A percentile compares a stretch with the other conserved stretches of the same genome.
These are phyloP conservation scores for Drosophila mayaguana DNA, from an alignment of 2,888 invertebrate genomes.

Conservation along the genomic window DNA sequence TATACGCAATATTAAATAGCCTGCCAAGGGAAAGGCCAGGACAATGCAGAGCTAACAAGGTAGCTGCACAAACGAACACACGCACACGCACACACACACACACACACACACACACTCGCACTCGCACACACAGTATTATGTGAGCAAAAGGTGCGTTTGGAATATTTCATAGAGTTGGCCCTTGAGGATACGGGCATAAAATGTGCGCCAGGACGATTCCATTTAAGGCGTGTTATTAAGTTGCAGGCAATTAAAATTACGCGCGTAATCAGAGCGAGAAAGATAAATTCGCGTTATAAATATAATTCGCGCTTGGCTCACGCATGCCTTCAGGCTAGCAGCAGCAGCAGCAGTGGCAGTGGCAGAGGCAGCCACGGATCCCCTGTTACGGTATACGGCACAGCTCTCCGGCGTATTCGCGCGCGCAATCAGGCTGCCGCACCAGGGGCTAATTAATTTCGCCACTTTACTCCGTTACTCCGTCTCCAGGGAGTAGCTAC, in stretches of 20 bases:
- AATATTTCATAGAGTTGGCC: slow-evolving; percentile 31
- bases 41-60: slow-evolving; percentile 53
- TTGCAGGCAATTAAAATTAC: slow-evolving; percentile 80
- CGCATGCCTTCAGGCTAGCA: slow-evolving; percentile 34
- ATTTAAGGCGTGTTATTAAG: slow-evolving; percentile 72
- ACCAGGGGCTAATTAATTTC: slow-evolving; percentile 79
- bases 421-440: slow-evolving; percentile 76
- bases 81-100: slow-evolving; percentile 1
- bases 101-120: slow-evolving; percentile 1
- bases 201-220: slow-evolving; percentile 28
- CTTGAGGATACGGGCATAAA: slow-evolving; percentile 17
- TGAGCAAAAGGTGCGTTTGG: slow-evolving; percentile 45
- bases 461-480: slow-evolving; percentile 73
- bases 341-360: background rate
- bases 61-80: slow-evolving; percentile 7
- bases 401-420: slow-evolving; percentile 55
- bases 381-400: slow-evolving; percentile 36
- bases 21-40: slow-evolving; percentile 1
- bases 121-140: slow-evolving; percentile 14
- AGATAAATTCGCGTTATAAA: slow-evolving; percentile 78
- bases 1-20: slow-evolving; percentile 55
- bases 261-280: slow-evolving; percentile 80
- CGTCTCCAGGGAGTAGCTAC: slow-evolving; percentile 63
- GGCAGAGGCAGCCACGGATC: background rate
- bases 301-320: slow-evolving; percentile 69